A percentile compares a stretch with the other conserved stretches of the same genome.
Conservation (phyloP, 2,797 vertebrate species). For the Lemur catta region DNA sequence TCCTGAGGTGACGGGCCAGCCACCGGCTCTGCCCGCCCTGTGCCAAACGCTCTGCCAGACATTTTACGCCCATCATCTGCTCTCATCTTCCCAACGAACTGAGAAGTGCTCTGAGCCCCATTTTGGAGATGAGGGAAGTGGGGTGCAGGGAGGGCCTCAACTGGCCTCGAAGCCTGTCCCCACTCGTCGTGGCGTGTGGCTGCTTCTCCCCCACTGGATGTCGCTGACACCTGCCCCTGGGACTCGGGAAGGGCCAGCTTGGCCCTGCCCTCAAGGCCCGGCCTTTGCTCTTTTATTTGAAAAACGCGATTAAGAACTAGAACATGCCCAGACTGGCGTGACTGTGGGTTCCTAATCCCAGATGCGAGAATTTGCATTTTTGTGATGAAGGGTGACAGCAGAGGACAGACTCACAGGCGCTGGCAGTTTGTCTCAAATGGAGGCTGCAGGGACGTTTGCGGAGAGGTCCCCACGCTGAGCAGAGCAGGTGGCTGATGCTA, state of each 20-base stretch:
- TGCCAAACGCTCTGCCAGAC: too few relatives aligned
- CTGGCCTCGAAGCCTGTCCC: background rate
- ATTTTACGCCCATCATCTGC: rapidly evolving
- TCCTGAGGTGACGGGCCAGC: rapidly evolving
- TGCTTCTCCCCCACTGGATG: too few relatives aligned
- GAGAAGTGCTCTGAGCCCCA: background rate
- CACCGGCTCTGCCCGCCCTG: background rate
- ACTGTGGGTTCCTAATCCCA: background rate
- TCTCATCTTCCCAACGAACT: background rate
- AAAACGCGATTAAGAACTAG: background rate
- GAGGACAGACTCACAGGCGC: background rate
- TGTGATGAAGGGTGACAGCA: background rate
- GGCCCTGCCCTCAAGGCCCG: background rate
- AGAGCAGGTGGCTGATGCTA: rapidly evolving
- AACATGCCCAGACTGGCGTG: rapidly evolving
- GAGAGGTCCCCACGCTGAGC: rapidly evolving
- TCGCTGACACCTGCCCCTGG: background rate
- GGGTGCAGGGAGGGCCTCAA: background rate
- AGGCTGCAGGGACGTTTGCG: rapidly evolving
- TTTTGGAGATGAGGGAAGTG: too few relatives aligned
- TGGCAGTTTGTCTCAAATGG: background rate
- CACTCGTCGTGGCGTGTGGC: rapidly evolving
- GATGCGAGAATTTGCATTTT: background rate
- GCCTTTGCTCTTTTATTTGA: background rate
- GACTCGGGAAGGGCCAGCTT: background rate